Percentiles rank a stretch among this genome's conserved stretches.
Conservation (phyloP, 2,797 vertebrate genomes). For the Ctenopoma multispine region DNA sequence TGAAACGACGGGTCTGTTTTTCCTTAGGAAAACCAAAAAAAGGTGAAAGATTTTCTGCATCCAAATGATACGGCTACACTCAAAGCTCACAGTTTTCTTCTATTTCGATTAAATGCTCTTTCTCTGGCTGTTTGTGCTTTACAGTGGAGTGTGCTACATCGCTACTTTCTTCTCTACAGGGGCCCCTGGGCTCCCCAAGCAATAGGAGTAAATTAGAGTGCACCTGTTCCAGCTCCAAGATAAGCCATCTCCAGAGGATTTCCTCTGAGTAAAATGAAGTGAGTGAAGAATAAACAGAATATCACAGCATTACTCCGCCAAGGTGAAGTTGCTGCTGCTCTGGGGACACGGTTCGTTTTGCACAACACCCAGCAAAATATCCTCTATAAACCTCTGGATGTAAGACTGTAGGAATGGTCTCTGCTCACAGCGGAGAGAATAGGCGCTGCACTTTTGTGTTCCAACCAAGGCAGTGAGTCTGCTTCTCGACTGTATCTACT, state of each 20-base stretch:
- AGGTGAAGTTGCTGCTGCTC: slow-evolving; percentile 86
- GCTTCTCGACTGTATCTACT: slow-evolving; percentile 74
- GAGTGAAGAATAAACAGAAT: slow-evolving; percentile 89
- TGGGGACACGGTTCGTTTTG: slow-evolving; percentile 84
- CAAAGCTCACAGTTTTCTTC: slow-evolving; percentile 82
- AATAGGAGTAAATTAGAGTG: slow-evolving; percentile 91
- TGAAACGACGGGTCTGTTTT: slow-evolving; percentile 69
- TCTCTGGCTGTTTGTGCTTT: slow-evolving; percentile 85
- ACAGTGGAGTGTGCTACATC: slow-evolving; percentile 84
- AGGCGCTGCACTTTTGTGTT: slow-evolving; percentile 75
- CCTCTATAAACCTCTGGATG: slow-evolving; percentile 84
- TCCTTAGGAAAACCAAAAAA: slow-evolving; percentile 48
- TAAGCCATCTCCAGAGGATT: slow-evolving; percentile 87
- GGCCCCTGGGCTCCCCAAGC: slow-evolving; percentile 87
- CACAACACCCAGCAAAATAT: slow-evolving; percentile 87
- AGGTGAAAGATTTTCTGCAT: slow-evolving; percentile 74
- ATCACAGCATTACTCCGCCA: slow-evolving; percentile 87
- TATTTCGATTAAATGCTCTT: slow-evolving; percentile 86
- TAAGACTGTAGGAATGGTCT: slow-evolving; percentile 80
- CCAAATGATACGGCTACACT: slow-evolving; percentile 77
- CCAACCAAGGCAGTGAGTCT: slow-evolving; percentile 67
- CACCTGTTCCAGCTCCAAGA: slow-evolving; percentile 89
- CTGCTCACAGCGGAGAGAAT: slow-evolving; percentile 81
- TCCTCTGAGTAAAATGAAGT: slow-evolving; percentile 88
- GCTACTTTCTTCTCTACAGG: slow-evolving; percentile 86